A percentile compares a stretch with the other conserved stretches of the same genome.
phyloP scores from a whole-genome alignment of 2,113 vertebrate species.

The Chelonoidis abingdonii region DNA sequence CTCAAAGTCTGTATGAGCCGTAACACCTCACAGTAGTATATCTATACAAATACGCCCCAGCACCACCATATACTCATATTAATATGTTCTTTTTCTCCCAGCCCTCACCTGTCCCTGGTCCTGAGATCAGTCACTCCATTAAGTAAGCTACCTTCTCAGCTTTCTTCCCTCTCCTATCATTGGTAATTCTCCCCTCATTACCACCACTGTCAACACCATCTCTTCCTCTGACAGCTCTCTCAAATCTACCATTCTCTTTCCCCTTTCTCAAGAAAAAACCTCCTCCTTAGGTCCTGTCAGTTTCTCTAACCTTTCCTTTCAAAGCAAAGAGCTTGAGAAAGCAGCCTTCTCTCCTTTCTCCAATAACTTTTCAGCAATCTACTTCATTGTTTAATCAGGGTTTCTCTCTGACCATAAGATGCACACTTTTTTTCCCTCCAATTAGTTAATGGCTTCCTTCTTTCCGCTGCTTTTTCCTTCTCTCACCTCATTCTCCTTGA shows the following conservation, averaged over 20 bases:
- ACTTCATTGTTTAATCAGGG: slow-evolving; percentile 42
- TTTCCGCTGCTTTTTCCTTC: slow-evolving; percentile 45
- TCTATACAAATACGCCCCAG: not conserved
- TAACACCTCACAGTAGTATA: not conserved
- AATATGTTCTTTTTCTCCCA: not conserved
- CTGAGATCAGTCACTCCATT: not conserved
- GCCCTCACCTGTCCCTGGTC: not conserved
- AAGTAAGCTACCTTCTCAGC: not conserved
- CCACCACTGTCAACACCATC: not conserved
- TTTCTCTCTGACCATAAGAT: slow-evolving; percentile 27
- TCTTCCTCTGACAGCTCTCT: not conserved
- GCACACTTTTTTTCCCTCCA: slow-evolving; percentile 44
- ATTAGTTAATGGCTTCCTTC: slow-evolving; percentile 70
- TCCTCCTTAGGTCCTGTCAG: not conserved
- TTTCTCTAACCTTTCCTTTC: slow-evolving; percentile 12
- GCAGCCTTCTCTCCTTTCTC: slow-evolving; percentile 7
- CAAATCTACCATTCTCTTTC: not conserved
- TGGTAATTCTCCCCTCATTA: not conserved
- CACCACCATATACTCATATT: not conserved
- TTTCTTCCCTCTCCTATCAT: not conserved
- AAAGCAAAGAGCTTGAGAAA: not conserved
- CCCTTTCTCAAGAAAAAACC: not conserved
- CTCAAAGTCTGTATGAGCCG: not conserved
- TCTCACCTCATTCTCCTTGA: slow-evolving; percentile 28
- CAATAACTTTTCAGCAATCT: slow-evolving; percentile 2